Percentiles rank a stretch among this genome's conserved stretches.
phyloP scores from a whole-genome alignment of 1,140 invertebrate species.

The Temnothorax nylanderi region DNA sequence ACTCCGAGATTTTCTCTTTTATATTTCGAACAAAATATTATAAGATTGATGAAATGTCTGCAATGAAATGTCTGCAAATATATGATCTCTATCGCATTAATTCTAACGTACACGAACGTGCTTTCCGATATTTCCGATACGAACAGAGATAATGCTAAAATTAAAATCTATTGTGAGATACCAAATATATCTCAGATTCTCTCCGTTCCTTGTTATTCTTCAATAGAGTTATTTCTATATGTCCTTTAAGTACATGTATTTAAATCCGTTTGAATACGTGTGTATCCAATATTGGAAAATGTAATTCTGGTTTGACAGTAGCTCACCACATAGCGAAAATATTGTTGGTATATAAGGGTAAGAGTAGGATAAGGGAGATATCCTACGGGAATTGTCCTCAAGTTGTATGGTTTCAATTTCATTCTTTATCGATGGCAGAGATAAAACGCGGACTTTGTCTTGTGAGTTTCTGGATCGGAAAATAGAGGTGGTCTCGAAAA shows the following conservation, averaged over 20 bases:
- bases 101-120: background rate
- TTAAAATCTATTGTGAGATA: background rate
- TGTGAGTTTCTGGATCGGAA: background rate
- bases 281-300: conserved; percentile 13
- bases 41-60: background rate
- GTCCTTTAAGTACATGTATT: background rate
- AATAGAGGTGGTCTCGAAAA: background rate
- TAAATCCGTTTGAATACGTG: background rate
- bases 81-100: conserved; percentile 3
- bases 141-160: background rate
- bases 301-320: background rate
- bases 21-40: background rate
- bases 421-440: background rate
- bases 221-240: background rate
- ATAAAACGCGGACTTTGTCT: conserved; percentile 13
- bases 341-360: background rate
- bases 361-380: background rate
- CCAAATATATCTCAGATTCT: background rate
- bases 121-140: background rate
- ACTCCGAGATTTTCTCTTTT: background rate
- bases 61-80: background rate
- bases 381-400: background rate
- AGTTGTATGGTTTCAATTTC: background rate
- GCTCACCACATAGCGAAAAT: background rate
- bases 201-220: background rate